Percentiles rank a stretch among this genome's conserved stretches.
Conservation (phyloP, 2,113 vertebrate species). For the Heloderma charlesbogerti region DNA sequence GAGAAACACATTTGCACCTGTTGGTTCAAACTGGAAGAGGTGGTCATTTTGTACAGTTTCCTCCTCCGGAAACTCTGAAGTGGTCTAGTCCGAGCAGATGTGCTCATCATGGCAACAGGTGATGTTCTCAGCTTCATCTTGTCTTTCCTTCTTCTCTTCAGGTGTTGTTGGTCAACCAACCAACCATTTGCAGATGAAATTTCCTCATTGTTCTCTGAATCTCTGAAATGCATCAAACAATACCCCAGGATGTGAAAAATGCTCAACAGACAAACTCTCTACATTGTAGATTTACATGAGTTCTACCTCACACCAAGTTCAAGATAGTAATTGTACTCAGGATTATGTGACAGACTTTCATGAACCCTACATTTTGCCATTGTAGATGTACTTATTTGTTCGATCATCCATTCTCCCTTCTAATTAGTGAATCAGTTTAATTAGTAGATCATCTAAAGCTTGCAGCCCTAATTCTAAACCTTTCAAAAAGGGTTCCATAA, state of each 20-base stretch:
- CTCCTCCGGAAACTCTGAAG: conserved; percentile 89
- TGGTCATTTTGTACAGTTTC: conserved; percentile 82
- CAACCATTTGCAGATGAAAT: conserved; percentile 71
- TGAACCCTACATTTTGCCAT: not conserved
- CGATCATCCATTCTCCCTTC: not conserved
- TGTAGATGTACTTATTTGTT: not conserved
- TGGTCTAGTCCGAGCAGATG: conserved; percentile 89
- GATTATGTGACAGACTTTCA: not conserved
- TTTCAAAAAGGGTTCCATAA: not conserved
- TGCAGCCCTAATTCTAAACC: not conserved
- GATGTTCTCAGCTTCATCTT: conserved; percentile 73
- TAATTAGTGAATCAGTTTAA: not conserved
- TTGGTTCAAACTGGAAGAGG: conserved; percentile 66
- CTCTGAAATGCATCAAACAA: conserved; percentile 71
- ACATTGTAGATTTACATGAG: not conserved
- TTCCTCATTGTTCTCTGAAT: conserved; percentile 74
- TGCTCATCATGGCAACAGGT: conserved; percentile 71
- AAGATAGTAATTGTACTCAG: not conserved
- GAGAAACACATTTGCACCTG: conserved; percentile 72
- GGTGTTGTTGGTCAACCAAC: conserved; percentile 76
- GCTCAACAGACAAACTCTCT: conserved; percentile 4
- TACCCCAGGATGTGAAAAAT: conserved; percentile 56
- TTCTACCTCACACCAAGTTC: not conserved
- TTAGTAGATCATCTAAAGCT: not conserved
- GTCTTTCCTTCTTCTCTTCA: conserved; percentile 83